These are phyloP conservation scores for Trinectes maculatus DNA, from an alignment of 2,113 vertebrate species.

Conservation along the genomic window DNA sequence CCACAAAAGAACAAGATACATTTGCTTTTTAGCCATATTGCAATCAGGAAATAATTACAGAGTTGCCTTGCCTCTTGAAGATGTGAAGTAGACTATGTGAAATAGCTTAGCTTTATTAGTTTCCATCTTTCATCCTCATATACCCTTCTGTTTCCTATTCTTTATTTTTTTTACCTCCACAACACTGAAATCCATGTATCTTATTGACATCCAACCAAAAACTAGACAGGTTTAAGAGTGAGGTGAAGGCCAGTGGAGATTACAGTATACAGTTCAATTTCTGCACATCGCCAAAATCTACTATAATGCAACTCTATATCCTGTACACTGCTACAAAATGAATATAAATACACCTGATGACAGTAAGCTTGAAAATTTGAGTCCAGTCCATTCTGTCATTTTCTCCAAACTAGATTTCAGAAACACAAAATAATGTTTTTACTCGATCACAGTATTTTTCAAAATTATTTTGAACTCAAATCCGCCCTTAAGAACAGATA, in stretches of 20 bases:
- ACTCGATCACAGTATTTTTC: constrained; percentile 9
- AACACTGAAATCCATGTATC: not conserved
- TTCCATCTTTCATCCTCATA: constrained; percentile 26
- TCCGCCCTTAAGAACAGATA: too few species aligned
- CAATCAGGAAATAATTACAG: constrained; percentile 69
- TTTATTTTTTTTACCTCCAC: constrained; percentile 3
- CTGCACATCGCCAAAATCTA: constrained; percentile 84
- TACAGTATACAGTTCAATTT: constrained; percentile 58
- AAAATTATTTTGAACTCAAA: not conserved
- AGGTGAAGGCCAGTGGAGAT: constrained; percentile 80
- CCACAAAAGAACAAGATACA: constrained; percentile 60
- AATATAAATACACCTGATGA: not conserved
- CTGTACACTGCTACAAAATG: not conserved
- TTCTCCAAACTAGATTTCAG: not conserved
- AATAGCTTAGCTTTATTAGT: constrained; percentile 48
- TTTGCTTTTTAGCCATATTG: constrained; percentile 61
- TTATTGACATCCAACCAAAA: too few species aligned
- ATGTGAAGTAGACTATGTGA: constrained; percentile 63
- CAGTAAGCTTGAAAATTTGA: not conserved
- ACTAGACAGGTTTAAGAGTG: constrained; percentile 83
- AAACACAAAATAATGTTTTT: not conserved
- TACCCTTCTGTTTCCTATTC: constrained; percentile 20
- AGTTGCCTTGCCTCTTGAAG: constrained; percentile 48
- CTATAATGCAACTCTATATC: too few species aligned
- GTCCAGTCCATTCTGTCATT: constrained; percentile 1